A percentile compares a stretch with the other conserved stretches of the same genome.
Evolutionary conservation across 2,888 invertebrate genomes (phyloP).

Genomic region (Galerucella calmariensis): DNA sequence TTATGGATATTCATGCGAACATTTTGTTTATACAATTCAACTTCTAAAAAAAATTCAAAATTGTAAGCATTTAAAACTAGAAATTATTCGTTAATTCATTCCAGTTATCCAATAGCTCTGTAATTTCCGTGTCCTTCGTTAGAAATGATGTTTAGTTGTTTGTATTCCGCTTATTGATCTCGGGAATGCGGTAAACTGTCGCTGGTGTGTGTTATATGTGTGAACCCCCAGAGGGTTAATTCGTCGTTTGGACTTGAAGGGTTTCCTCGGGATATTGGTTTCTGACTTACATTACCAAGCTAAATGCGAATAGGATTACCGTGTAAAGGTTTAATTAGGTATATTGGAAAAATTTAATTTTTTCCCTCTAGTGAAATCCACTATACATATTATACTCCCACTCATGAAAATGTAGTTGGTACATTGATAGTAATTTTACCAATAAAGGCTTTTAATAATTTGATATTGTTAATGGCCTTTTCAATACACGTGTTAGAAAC

Average conservation of each 20-base stretch:
- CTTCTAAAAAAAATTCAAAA: no score
- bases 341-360: neutral
- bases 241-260: constrained; percentile 27
- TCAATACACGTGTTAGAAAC: no score
- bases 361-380: neutral
- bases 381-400: no score
- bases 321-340: constrained; percentile 3
- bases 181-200: constrained; percentile 3
- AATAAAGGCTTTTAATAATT: no score
- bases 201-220: constrained; percentile 22
- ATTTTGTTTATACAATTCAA: no score
- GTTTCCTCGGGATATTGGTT: constrained; percentile 44
- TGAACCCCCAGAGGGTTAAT: constrained; percentile 27
- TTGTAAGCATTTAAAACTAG: neutral
- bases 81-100: neutral
- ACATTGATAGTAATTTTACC: no score
- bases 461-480: no score
- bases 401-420: no score
- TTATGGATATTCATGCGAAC: no score
- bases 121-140: constrained; percentile 53
- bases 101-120: constrained; percentile 17
- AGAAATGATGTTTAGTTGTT: constrained; percentile 56
- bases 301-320: neutral
- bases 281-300: constrained; percentile 20
- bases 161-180: constrained; percentile 38